Evolutionary conservation across 2,888 invertebrate species (phyloP).

Genomic region (Noctua comes): DNA sequence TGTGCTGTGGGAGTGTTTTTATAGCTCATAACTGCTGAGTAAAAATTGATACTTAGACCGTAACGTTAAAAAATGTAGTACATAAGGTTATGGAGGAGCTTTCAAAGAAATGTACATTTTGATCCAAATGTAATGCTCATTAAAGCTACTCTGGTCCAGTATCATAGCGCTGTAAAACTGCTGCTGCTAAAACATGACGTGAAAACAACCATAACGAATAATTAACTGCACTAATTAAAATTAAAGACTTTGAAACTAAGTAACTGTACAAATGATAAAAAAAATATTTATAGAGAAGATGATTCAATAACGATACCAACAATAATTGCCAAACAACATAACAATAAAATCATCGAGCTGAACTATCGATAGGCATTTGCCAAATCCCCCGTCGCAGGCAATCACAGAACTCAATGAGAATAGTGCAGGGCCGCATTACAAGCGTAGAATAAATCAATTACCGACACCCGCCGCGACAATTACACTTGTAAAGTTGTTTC

Average conservation of each 20-base stretch:
- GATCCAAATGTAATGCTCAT: conserved; percentile 20
- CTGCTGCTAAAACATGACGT: not conserved
- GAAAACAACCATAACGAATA: not conserved
- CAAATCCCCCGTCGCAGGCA: conserved; percentile 66
- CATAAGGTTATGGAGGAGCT: conserved; percentile 39
- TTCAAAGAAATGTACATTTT: conserved; percentile 30
- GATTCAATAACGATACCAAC: conserved; percentile 21
- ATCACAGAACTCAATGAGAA: conserved; percentile 66
- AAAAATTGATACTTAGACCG: conserved; percentile 69
- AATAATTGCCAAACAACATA: conserved; percentile 52
- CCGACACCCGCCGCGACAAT: conserved; percentile 83
- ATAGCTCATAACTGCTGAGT: conserved; percentile 69
- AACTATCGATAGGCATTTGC: conserved; percentile 59
- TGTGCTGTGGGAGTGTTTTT: conserved; percentile 74
- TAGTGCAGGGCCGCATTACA: conserved; percentile 65
- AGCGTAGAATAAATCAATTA: conserved; percentile 85
- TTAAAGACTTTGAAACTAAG: not conserved
- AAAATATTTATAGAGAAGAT: not conserved
- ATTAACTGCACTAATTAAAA: not conserved
- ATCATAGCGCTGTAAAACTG: not conserved
- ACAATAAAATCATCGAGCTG: conserved; percentile 59
- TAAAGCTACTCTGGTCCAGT: not conserved
- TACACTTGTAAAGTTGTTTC: conserved; percentile 85
- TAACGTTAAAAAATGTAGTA: conserved; percentile 63
- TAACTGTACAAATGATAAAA: not conserved